These are phyloP conservation scores for Trissolcus japonicus DNA, from an alignment of 2,888 invertebrate genomes.

Conservation along the genomic window DNA sequence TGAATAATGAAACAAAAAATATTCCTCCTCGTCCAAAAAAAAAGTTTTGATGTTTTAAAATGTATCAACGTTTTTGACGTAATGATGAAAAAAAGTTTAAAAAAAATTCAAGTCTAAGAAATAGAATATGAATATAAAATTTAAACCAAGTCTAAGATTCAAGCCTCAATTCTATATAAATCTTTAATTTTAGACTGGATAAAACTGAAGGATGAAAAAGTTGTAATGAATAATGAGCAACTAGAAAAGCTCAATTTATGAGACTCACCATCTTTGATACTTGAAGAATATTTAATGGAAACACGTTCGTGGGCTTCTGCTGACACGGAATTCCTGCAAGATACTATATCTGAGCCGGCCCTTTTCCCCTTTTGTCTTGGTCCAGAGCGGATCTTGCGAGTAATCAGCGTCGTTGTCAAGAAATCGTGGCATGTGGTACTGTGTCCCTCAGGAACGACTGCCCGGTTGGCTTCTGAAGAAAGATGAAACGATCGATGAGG, in stretches of 20 bases:
- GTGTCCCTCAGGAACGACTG: conserved; percentile 34
- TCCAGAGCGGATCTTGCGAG: background rate
- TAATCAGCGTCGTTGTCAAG: background rate
- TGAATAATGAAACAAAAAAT: too few species aligned
- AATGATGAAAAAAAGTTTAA: too few species aligned
- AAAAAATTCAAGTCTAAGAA: too few species aligned
- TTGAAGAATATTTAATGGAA: background rate
- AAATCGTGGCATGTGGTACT: conserved; percentile 35
- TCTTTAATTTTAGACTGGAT: too few species aligned
- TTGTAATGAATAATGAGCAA: too few species aligned
- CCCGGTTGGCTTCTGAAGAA: conserved; percentile 39
- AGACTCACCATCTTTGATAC: background rate
- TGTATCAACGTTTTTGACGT: too few species aligned
- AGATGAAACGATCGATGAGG: conserved; percentile 40
- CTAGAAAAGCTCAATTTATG: background rate
- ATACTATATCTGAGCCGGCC: conserved; percentile 50
- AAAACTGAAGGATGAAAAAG: too few species aligned
- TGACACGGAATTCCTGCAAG: conserved; percentile 9
- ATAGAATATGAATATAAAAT: too few species aligned
- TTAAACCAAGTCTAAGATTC: too few species aligned
- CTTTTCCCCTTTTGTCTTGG: background rate
- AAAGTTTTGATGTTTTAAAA: too few species aligned
- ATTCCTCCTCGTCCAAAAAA: too few species aligned
- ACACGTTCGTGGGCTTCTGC: conserved; percentile 5
- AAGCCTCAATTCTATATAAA: too few species aligned